Base-by-base conservation (phyloP, 2,113 vertebrate species). In the Labeo rohita region DNA sequence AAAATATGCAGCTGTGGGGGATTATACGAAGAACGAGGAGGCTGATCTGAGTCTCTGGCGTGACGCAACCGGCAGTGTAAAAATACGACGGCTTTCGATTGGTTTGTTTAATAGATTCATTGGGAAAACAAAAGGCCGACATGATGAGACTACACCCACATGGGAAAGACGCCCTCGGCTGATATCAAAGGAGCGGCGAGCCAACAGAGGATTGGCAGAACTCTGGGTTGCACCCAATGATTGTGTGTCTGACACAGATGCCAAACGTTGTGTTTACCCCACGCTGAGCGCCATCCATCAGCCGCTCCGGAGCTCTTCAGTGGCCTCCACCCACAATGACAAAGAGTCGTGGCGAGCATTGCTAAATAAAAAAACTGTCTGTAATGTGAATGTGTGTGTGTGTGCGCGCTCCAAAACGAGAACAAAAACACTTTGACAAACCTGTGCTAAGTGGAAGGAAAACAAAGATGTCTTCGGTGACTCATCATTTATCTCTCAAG, bases 41-140 rank as follows among this genome's bases (percentile, higher is more conserved):
- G 82, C 68, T 39, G 68, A 81, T 49, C 61, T 1, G 39, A 49
- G 79, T 49, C 23, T 66, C n/a, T 43, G 23, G 68, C 36, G 12
- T 74, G 68, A 84, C 34, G 82, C 68, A 84, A 84, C 68, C 16
- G 7, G 21, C 50, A 68, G 68, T 74, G 82, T 84, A 84, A 84
- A 56, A 73, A 84, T 45, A 84, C 82, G 23, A 84, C 82, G 45
- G 66, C 82, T 74, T 56, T 34, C n/a, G 49, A 45, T 73, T 28
- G 82, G 66, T 84, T 72, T 84, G 68, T 84, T 84, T 45, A 84
- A 84, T 84, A 54, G 68, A 84, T 73, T 84, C 82, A 72, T 83
- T 52, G 63, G 65, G 47, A 52, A 70, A 84, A 73, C 68, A 73
- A 84, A 84, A 39, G 66, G 34, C 36, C 8, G 68, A 84, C 50